These are phyloP conservation scores for Eleginops maclovinus DNA, from an alignment of 2,113 vertebrate genomes.

Conservation along the genomic window DNA sequence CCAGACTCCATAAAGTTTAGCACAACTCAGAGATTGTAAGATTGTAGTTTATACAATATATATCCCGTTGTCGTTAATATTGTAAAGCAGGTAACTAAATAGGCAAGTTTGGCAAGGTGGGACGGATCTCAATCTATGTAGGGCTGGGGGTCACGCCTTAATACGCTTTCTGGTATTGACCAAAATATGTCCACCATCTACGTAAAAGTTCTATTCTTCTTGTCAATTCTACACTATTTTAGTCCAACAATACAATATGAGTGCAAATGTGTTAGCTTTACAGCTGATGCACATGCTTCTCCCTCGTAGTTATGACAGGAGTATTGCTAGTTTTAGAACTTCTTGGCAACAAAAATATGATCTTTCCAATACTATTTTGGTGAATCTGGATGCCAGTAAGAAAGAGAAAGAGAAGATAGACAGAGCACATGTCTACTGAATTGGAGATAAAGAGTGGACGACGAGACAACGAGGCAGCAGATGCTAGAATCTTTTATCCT, in stretches of 20 bases:
- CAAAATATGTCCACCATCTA: neutral
- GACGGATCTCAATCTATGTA: neutral
- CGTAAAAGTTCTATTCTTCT: too few species aligned
- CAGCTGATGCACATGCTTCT: neutral
- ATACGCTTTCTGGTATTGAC: neutral
- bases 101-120: neutral
- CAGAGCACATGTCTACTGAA: conserved; percentile 3
- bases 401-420: conserved; percentile 24
- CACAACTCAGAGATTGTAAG: neutral
- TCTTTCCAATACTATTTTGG: neutral
- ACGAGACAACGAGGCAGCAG: conserved; percentile 52
- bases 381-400: conserved; percentile 61
- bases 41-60: neutral
- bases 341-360: neutral
- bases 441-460: conserved; percentile 25
- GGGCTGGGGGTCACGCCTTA: too few species aligned
- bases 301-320: neutral
- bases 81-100: neutral
- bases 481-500: conserved; percentile 50
- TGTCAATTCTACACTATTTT: too few species aligned
- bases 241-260: neutral
- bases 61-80: neutral
- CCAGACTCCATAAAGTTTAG: conserved; percentile 40
- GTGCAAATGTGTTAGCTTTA: neutral
- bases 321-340: neutral